Evolutionary conservation across 2,113 vertebrate species (phyloP).

Genomic region (Aldabrachelys gigantea): DNA sequence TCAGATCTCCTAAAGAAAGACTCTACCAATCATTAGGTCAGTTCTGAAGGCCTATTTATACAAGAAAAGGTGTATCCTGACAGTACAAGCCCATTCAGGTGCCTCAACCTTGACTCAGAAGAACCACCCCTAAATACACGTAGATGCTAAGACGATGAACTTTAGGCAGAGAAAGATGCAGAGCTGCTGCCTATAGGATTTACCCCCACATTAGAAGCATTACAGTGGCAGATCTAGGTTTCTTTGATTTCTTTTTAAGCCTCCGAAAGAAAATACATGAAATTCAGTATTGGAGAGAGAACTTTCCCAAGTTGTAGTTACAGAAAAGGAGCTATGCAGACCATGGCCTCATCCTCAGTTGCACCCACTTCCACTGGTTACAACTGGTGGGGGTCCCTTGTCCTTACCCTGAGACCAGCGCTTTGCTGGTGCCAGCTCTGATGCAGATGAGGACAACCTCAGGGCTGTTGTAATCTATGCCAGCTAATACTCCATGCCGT

Average conservation of each 20-base stretch:
- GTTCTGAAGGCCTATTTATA: not conserved
- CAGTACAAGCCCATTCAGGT: not conserved
- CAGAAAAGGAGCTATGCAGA: slow-evolving; percentile 37
- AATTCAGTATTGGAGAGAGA: slow-evolving; percentile 52
- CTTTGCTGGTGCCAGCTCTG: slow-evolving; percentile 48
- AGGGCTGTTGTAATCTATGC: slow-evolving; percentile 32
- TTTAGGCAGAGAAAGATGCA: not conserved
- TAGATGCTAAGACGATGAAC: not conserved
- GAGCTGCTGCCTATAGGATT: not conserved
- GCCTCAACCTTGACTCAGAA: not conserved
- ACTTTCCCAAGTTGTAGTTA: slow-evolving; percentile 67
- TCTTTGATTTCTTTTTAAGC: slow-evolving; percentile 61
- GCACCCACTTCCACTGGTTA: slow-evolving; percentile 60
- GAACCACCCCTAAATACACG: not conserved
- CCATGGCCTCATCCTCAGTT: slow-evolving; percentile 69
- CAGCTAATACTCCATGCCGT: slow-evolving; percentile 31
- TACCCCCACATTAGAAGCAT: not conserved
- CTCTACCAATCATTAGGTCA: not conserved
- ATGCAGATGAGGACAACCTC: slow-evolving; percentile 56
- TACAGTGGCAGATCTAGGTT: slow-evolving; percentile 39
- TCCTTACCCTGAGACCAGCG: slow-evolving; percentile 54
- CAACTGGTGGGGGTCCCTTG: slow-evolving; percentile 33
- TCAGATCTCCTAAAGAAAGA: not conserved
- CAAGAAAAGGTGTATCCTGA: not conserved
- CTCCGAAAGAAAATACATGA: slow-evolving; percentile 54